These are phyloP conservation scores for Acrobeloides nanus DNA, from an alignment of 2,888 invertebrate species.

Conservation along the genomic window DNA sequence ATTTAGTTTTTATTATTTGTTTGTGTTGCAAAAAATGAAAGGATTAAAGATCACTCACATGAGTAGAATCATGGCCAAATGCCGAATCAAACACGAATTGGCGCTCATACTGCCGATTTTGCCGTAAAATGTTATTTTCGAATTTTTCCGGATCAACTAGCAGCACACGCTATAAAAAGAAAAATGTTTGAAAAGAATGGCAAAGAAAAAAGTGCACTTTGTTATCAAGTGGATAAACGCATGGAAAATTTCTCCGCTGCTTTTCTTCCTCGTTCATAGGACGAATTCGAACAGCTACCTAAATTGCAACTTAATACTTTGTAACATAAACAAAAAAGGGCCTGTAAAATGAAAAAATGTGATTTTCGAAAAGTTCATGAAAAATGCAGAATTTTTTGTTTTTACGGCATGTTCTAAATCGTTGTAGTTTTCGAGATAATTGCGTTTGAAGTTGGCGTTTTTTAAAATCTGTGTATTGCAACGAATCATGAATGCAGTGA, in stretches of 20 bases:
- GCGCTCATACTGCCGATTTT: slow-evolving; percentile 67
- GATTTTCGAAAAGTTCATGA: too few species aligned
- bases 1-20: background rate
- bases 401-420: too few species aligned
- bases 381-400: too few species aligned
- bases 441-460: too few species aligned
- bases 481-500: too few species aligned
- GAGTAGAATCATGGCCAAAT: slow-evolving; percentile 76
- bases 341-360: too few species aligned
- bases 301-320: too few species aligned
- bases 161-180: slow-evolving; percentile 57
- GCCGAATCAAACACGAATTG: slow-evolving; percentile 82
- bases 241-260: slow-evolving; percentile 61
- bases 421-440: too few species aligned
- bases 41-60: slow-evolving; percentile 61
- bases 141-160: slow-evolving; percentile 64
- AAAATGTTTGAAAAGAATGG: slow-evolving; percentile 5
- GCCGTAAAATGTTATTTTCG: slow-evolving; percentile 63
- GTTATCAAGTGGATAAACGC: slow-evolving; percentile 70
- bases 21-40: background rate
- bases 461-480: too few species aligned
- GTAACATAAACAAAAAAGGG: too few species aligned
- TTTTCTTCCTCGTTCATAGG: slow-evolving; percentile 71
- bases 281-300: slow-evolving; percentile 82
- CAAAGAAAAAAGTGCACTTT: slow-evolving; percentile 63